These are phyloP conservation scores for Toxostoma redivivum DNA, from an alignment of 2,113 vertebrate species.

Conservation along the genomic window DNA sequence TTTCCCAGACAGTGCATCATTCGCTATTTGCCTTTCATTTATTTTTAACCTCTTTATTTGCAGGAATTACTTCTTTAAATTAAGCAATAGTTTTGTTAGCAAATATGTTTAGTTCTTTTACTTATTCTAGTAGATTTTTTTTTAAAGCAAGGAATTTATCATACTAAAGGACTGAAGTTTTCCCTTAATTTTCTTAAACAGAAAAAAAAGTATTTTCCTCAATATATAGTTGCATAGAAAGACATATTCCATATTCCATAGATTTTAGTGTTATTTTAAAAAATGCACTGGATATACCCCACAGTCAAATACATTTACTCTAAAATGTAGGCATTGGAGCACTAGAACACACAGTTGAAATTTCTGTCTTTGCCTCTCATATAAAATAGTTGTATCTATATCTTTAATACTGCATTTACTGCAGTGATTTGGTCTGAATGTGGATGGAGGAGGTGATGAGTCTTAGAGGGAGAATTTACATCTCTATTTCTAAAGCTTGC, in stretches of 20 bases:
- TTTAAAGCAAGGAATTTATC: background rate
- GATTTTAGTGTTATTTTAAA: background rate
- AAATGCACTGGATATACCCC: background rate
- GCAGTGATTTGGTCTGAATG: background rate
- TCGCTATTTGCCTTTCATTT: background rate
- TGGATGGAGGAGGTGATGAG: background rate
- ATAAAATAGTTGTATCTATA: background rate
- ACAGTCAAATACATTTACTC: background rate
- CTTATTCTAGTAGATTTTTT: background rate
- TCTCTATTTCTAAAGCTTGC: background rate
- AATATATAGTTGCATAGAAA: background rate
- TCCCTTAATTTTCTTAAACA: background rate
- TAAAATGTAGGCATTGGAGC: background rate
- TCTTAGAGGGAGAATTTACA: background rate
- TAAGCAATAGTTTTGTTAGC: background rate
- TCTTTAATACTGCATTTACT: background rate
- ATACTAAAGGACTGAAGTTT: background rate
- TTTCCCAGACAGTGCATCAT: background rate
- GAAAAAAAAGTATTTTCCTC: background rate
- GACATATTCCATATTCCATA: background rate
- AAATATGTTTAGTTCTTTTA: background rate
- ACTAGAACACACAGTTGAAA: background rate
- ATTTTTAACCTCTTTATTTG: background rate
- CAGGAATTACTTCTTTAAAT: background rate
- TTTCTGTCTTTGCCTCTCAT: background rate